phyloP scores from a whole-genome alignment of 1,140 invertebrate species.

The Macrobrachium nipponense region DNA sequence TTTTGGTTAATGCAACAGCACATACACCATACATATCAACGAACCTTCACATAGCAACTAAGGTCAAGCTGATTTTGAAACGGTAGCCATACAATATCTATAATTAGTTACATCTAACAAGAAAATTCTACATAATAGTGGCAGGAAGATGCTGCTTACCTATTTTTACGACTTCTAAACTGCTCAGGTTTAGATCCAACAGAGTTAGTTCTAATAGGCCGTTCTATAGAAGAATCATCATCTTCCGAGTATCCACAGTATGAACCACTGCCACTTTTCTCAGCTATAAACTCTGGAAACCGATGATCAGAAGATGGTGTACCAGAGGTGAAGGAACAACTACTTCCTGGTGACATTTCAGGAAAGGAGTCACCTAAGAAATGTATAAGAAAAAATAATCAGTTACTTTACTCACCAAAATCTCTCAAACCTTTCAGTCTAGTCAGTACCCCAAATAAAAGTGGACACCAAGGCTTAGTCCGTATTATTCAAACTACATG shows the following conservation, averaged over 20 bases:
- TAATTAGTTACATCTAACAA: neutral
- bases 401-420: neutral
- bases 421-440: neutral
- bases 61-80: too few relatives aligned
- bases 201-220: conserved; percentile 50
- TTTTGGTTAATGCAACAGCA: too few relatives aligned
- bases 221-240: conserved; percentile 51
- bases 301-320: conserved; percentile 55
- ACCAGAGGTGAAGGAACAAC: conserved; percentile 52
- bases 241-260: conserved; percentile 52
- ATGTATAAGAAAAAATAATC: neutral
- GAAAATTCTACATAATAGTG: neutral
- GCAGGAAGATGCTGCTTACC: conserved; percentile 17
- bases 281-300: conserved; percentile 50
- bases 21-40: too few relatives aligned
- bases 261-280: conserved; percentile 43
- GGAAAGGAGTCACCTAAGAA: conserved; percentile 51
- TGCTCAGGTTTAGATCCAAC: conserved; percentile 55
- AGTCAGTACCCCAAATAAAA: too few relatives aligned
- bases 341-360: conserved; percentile 54
- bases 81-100: too few relatives aligned
- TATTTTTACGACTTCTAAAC: conserved; percentile 53
- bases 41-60: too few relatives aligned
- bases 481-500: too few relatives aligned
- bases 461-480: too few relatives aligned